Base-by-base conservation (phyloP, 1,140 invertebrate genomes). In the Anagrus nilaparvatae region DNA sequence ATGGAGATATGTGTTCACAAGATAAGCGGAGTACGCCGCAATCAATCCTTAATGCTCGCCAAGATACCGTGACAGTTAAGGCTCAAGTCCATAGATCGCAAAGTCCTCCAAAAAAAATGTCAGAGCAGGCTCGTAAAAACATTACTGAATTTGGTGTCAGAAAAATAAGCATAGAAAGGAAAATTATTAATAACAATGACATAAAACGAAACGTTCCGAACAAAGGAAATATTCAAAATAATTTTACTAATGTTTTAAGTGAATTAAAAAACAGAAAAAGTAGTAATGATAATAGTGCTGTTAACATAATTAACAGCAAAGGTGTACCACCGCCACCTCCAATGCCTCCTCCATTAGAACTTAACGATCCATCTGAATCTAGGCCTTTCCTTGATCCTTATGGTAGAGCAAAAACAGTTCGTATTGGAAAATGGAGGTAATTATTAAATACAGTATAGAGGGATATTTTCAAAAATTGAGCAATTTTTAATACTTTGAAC, bases 351-450 rank as follows among this genome's bases (percentile, higher is more conserved):
- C 83, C 84, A 16, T 68, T 87, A 25, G 81, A 88, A 51, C 74
- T 73, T n/a, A 76, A 77, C 36, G 83, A 86, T 59, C 79, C 83
- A 0, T 82, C 79, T 2, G 82, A 85, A 58, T 76, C 76, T 1
- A 65, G 84, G 13, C 85, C 85, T 3, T 93, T 91, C 56, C 70
- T 91, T 21, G 88, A 93, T 61, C 87, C 87, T 0, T 93, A 93
- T 49, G 89, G 91, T 2, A 65, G 92, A 31, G 92, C 92, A 0
- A 93, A 94, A 58, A 97, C 92, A 0, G 91, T 97, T 5, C 70
- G 92, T 31, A 95, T 97, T 36, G 93, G 92, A 8, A 95, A 95
- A 70, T 94, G 92, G 86, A 59, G 62, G 62, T 61, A 33, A 53
- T 43, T 23, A 3, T 23, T 37, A 24, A 4, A 36, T 21, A 36